Conservation (phyloP, 1,140 invertebrate genomes). For the Solenopsis invicta region DNA sequence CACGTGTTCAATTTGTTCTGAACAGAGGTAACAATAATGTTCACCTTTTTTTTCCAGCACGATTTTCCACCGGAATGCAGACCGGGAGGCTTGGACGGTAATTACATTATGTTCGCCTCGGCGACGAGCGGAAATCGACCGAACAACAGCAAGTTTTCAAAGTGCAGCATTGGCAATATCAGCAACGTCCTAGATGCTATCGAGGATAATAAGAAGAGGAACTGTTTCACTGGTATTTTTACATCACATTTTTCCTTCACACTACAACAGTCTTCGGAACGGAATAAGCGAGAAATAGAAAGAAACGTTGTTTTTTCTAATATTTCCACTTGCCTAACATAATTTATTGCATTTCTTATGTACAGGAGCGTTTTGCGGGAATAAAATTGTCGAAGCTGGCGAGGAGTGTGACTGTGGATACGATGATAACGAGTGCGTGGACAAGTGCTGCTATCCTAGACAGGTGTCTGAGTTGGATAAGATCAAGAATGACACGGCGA, state of each 20-base stretch:
- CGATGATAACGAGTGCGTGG: constrained; percentile 96
- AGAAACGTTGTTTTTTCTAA: constrained; percentile 6
- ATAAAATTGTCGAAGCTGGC: constrained; percentile 98
- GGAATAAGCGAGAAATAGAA: background rate
- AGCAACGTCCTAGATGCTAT: constrained; percentile 97
- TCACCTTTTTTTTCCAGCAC: constrained; percentile 89
- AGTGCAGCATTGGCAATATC: constrained; percentile 98
- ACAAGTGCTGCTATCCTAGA: constrained; percentile 97
- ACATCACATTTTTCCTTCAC: background rate
- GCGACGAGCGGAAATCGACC: constrained; percentile 97
- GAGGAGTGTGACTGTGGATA: constrained; percentile 99
- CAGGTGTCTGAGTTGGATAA: constrained; percentile 91
- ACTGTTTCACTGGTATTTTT: constrained; percentile 94
- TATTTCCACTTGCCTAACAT: constrained; percentile 3
- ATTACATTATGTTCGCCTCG: constrained; percentile 99
- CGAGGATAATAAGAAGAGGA: constrained; percentile 96
- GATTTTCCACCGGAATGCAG: constrained; percentile 97
- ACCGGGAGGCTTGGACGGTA: constrained; percentile 95
- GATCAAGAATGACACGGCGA: constrained; percentile 91
- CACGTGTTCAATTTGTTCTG: background rate
- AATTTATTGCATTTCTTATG: constrained; percentile 88
- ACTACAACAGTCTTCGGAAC: background rate
- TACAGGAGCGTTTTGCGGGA: constrained; percentile 98
- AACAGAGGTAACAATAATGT: constrained; percentile 34
- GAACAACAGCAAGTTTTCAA: constrained; percentile 98